Base-by-base conservation (phyloP, 2,888 invertebrate genomes). In the Nomada ruficornis region DNA sequence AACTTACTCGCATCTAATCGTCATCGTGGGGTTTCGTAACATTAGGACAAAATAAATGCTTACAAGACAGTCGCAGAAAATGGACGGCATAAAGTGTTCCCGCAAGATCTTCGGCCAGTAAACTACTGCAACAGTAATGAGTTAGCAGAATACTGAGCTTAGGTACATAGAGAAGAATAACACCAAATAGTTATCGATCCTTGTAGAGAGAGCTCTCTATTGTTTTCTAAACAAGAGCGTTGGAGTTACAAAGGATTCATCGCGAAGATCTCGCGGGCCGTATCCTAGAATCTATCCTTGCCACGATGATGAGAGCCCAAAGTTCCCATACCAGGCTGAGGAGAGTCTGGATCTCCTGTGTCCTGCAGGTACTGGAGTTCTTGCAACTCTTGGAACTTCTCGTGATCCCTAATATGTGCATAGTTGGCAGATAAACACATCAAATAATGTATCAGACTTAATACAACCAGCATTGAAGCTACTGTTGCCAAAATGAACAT, bases 381-480 rank as follows among this genome's bases (percentile, higher is more conserved):
- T 93, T 98, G 98, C 71, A 98, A 94, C 91, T 98, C 98, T 91
- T 98, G 97, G 94, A 98, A 98, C 93, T 98, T 98, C 92, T 98
- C 98, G 91, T 98, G 98, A 91, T 98, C 98, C 77, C 98, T 95
- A 89, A 99, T 98, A 91, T 98, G 98, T 11, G 98, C 98, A 92
- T 98, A 99, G 93, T 99, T 99, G 0, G 99, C 98, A 0, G 98
- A 96, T 77, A 99, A 94, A 93, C 98, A 98, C 97, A 98, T 98
- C 89, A 99, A 94, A 93, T 98, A 99, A 92, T 99, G 98, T 26
- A 98, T 97, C 94, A 98, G 95, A 93, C 98, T 98, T 83, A 98
- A 94, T 86, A 98, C 96, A n/a, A 98, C 97, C 69, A 98, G 94
- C 86, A 98, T 94, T 76, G 97, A 96, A 0, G 98, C 96, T 2